Percentiles rank a stretch among this genome's conserved stretches.
Evolutionary conservation across 2,888 invertebrate genomes (phyloP).

Genomic region (Petrophora chlorosata): DNA sequence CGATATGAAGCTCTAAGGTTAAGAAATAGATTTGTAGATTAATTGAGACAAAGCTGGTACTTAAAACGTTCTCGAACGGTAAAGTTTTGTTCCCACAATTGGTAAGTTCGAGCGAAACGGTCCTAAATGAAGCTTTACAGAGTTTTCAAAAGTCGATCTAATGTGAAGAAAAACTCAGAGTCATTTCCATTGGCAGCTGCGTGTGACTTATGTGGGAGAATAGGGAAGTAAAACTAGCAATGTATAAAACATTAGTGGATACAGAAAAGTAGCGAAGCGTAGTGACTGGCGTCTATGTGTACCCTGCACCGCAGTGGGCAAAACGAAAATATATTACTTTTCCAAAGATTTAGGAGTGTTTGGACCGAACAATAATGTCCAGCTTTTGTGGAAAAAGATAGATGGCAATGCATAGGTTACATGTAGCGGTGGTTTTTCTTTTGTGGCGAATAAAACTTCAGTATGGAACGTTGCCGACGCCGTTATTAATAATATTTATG

Average conservation of each 20-base stretch:
- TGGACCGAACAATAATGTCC: conserved; percentile 85
- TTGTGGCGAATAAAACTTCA: conserved; percentile 79
- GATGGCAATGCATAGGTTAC: conserved; percentile 83
- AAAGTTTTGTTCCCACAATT: conserved; percentile 53
- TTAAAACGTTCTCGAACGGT: conserved; percentile 37
- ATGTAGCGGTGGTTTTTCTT: conserved; percentile 78
- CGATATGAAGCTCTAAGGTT: conserved; percentile 30
- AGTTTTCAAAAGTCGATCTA: conserved; percentile 62
- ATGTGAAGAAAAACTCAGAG: conserved; percentile 53
- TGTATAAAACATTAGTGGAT: conserved; percentile 81
- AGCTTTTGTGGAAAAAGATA: conserved; percentile 85
- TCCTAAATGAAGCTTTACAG: conserved; percentile 59
- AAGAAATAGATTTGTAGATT: conserved; percentile 29
- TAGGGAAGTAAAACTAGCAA: conserved; percentile 54
- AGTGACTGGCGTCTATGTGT: conserved; percentile 64
- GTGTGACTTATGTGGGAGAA: conserved; percentile 45
- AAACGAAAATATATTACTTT: conserved; percentile 85
- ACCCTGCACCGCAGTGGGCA: conserved; percentile 77
- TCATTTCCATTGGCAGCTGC: conserved; percentile 57
- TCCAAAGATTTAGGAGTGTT: conserved; percentile 84
- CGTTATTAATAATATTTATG: conserved; percentile 81
- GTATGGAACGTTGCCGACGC: conserved; percentile 60
- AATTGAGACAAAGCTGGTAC: conserved; percentile 11
- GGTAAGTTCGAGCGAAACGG: conserved; percentile 56
- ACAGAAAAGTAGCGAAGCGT: conserved; percentile 73